Evolutionary conservation across 2,113 vertebrate species (phyloP), one percentile per base, ranked within the genome.

Genomic region (Archilochus colubris): DNA sequence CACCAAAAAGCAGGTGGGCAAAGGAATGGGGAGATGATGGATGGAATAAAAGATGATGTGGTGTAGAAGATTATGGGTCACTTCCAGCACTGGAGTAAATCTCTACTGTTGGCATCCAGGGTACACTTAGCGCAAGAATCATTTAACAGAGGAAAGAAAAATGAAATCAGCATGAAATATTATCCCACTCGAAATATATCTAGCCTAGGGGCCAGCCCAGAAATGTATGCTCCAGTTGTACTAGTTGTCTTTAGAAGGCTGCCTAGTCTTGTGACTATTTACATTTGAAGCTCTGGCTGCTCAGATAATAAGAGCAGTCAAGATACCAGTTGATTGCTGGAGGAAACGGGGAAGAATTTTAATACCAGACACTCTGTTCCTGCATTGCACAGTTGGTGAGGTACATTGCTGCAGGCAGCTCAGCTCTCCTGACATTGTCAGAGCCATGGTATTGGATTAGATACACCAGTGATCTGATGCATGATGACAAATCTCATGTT

Each of bases 401-500:
- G 48, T 88, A 40, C 69, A 77, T 64, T 43, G 21, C 44, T 88
- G 91, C 69, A 74, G 76, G 76, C 33, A 81, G 85, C 66, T 88
- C 88, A 88, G 88, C 82, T 90, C 62, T 95, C 76, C 76, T 0
- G 1, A 22, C 64, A 63, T 55, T 74, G 70, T 88, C 84, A 91
- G 87, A 70, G 58, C 75, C 24, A 25, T 5, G 79, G 50, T 88
- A 66, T 74, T 91, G 68, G 89, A 91, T 94, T 90, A 88, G 93
- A 88, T 68, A 89, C 61, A 77, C 55, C 90, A 43, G 54, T 86
- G 91, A 93, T 86, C 40, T 94, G 91, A 95, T 83, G 82, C 82
- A 64, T 28, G 93, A 95, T 93, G 95, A 95, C 91, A 94, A 92
- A 91, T 86, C 86, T 91, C 69, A 76, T 83, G 91, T 95, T 86